Conservation (phyloP, 2,888 invertebrate genomes). For the Coelogynopora nodosa region DNA sequence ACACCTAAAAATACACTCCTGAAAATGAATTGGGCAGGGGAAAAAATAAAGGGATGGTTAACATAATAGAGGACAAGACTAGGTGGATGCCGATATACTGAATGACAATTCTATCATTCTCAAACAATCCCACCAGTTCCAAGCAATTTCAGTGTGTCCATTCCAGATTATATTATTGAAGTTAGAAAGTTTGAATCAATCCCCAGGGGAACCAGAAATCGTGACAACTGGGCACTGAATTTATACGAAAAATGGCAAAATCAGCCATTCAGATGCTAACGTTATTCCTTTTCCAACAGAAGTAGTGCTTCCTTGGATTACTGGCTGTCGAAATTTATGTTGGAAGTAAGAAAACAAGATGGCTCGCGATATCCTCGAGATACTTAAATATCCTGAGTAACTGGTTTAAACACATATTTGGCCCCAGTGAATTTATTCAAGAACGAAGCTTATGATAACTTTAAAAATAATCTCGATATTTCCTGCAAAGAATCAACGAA, state of each 20-base stretch:
- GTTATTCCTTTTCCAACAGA: not conserved
- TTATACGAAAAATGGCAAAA: not conserved
- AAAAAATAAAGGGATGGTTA: no score
- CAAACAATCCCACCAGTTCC: not conserved
- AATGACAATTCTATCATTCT: conserved; percentile 6
- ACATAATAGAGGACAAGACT: no score
- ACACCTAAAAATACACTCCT: no score
- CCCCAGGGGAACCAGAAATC: conserved; percentile 25
- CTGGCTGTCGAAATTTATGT: conserved; percentile 4
- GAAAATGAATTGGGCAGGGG: no score
- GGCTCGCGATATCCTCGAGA: conserved; percentile 9
- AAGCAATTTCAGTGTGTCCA: not conserved
- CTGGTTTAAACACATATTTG: conserved; percentile 25
- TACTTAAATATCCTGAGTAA: conserved; percentile 1
- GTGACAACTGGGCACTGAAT: conserved; percentile 17
- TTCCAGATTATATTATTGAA: not conserved
- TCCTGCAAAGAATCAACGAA: conserved; percentile 31
- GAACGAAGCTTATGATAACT: conserved; percentile 18
- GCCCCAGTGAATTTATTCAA: conserved; percentile 25
- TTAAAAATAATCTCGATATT: conserved; percentile 22
- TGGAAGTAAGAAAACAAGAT: conserved; percentile 16
- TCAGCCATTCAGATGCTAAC: not conserved
- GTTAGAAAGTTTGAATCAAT: conserved; percentile 7
- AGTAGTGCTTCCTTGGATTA: conserved; percentile 3
- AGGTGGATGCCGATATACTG: conserved; percentile 14